phyloP scores from a whole-genome alignment of 2,888 invertebrate species.

The Leptopilina drosophilae region DNA sequence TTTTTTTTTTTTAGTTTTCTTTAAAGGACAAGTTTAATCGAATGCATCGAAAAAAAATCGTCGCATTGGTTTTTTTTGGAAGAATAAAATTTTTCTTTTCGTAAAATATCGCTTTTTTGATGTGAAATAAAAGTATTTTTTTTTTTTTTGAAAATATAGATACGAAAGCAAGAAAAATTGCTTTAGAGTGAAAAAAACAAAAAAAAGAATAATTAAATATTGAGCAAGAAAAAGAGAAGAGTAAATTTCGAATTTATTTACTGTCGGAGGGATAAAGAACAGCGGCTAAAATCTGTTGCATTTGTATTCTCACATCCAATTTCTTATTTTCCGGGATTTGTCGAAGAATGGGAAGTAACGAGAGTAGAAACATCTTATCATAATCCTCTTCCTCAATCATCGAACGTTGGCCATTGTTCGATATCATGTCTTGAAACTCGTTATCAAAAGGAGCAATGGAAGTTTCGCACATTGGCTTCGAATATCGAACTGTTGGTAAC shows the following conservation, averaged over 20 bases:
- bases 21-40: no score
- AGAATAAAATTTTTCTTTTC: no score
- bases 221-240: not conserved
- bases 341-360: conserved; percentile 69
- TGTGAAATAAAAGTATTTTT: no score
- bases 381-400: conserved; percentile 70
- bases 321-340: conserved; percentile 72
- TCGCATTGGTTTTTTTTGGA: no score
- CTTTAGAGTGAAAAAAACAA: no score
- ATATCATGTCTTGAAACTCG: conserved; percentile 68
- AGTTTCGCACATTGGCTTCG: conserved; percentile 68
- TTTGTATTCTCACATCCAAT: conserved; percentile 72
- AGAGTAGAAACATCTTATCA: conserved; percentile 73
- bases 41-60: no score
- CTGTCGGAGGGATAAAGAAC: conserved; percentile 60
- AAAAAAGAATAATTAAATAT: not conserved
- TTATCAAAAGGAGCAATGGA: conserved; percentile 68
- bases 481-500: conserved; percentile 59
- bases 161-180: not conserved
- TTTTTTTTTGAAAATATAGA: no score
- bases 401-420: conserved; percentile 65
- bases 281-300: conserved; percentile 69
- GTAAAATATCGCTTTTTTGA: no score
- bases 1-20: no score
- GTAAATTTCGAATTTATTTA: conserved; percentile 40